Evolutionary conservation across 2,888 invertebrate species (phyloP).

Genomic region (Meghimatium bilineatum): DNA sequence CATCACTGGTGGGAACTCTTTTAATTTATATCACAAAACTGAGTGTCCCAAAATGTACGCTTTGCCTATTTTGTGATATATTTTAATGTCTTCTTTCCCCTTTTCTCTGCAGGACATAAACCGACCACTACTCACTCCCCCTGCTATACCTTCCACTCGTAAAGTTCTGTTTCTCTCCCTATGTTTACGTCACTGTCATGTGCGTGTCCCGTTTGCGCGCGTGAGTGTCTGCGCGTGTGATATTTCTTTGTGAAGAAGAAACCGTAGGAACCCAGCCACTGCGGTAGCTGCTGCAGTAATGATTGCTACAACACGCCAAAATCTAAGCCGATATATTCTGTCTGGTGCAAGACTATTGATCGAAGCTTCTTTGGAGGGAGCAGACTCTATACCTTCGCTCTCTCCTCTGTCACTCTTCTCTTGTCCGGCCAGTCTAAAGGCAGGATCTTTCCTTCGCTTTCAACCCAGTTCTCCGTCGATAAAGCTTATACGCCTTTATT

Average conservation of each 20-base stretch:
- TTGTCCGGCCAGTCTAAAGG: too few relatives aligned
- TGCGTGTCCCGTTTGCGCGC: not conserved
- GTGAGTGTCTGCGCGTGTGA: not conserved
- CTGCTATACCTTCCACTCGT: not conserved
- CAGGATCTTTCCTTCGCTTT: too few relatives aligned
- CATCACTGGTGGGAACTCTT: too few relatives aligned
- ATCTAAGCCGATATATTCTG: not conserved
- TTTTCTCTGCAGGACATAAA: not conserved
- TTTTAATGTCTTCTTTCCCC: conserved; percentile 7
- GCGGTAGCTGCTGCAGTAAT: not conserved
- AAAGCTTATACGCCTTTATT: too few relatives aligned
- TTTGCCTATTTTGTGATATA: too few relatives aligned
- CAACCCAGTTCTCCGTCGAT: too few relatives aligned
- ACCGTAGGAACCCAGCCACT: not conserved
- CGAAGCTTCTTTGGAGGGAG: not conserved
- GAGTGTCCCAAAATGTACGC: too few relatives aligned
- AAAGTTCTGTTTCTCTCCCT: not conserved
- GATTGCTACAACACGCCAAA: not conserved
- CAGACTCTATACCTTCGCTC: not conserved
- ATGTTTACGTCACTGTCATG: not conserved
- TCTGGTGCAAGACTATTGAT: conserved; percentile 17
- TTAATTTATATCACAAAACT: too few relatives aligned
- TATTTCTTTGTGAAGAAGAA: not conserved
- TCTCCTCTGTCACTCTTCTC: not conserved
- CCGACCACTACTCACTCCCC: not conserved